These are phyloP conservation scores for Lagocephalus sceleratus DNA, from an alignment of 2,797 vertebrate genomes.

Conservation along the genomic window DNA sequence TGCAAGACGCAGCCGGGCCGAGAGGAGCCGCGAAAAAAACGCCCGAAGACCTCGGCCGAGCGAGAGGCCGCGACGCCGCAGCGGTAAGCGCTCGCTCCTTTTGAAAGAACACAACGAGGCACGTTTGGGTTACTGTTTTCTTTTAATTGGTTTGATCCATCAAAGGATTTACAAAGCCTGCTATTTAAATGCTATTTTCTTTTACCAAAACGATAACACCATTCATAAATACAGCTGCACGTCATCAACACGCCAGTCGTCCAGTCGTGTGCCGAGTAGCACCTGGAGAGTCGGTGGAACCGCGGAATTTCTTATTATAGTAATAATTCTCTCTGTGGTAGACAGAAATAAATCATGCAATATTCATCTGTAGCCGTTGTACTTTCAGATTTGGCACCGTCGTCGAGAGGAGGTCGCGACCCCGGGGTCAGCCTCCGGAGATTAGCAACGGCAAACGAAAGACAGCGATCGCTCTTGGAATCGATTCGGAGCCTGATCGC, in stretches of 20 bases:
- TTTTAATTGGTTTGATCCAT: conserved; percentile 71
- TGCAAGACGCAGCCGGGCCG: conserved; percentile 9
- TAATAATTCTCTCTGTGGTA: conserved; percentile 65
- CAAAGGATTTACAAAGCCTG: conserved; percentile 76
- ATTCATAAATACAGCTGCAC: conserved; percentile 74
- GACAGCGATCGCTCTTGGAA: conserved; percentile 35
- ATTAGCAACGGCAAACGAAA: conserved; percentile 36
- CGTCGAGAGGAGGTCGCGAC: conserved; percentile 48
- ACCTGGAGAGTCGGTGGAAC: conserved; percentile 66
- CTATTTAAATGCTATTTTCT: conserved; percentile 66
- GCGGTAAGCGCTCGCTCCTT: too few relatives aligned
- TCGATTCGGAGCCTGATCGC: conserved; percentile 40
- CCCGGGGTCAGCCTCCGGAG: conserved; percentile 43
- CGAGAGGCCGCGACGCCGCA: conserved; percentile 1
- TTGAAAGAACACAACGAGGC: conserved; percentile 37
- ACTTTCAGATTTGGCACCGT: conserved; percentile 71
- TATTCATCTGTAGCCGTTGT: conserved; percentile 61
- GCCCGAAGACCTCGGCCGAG: background rate
- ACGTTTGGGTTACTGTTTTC: conserved; percentile 61
- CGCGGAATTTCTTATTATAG: conserved; percentile 67
- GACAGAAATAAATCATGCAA: conserved; percentile 77
- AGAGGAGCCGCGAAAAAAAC: conserved; percentile 12
- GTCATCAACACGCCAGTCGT: conserved; percentile 57
- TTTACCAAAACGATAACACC: conserved; percentile 53
- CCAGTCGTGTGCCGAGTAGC: conserved; percentile 67